Evolutionary conservation across 2,113 vertebrate genomes (phyloP).

Genomic region (Amia ocellicauda): DNA sequence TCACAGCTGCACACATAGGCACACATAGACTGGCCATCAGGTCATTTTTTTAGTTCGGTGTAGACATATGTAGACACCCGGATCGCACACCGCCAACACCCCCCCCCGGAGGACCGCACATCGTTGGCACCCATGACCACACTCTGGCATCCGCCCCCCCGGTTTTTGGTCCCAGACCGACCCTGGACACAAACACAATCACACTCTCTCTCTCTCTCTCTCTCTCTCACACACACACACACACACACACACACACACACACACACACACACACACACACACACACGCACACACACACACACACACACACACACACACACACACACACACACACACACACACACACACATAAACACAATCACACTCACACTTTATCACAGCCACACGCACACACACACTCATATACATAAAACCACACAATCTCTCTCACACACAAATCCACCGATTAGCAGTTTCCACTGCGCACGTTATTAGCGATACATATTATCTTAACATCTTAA

Average conservation of each 20-base stretch:
- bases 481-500: too few relatives aligned
- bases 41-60: too few relatives aligned
- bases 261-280: not conserved
- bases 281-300: too few relatives aligned
- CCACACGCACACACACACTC: too few relatives aligned
- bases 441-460: not conserved
- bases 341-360: not conserved
- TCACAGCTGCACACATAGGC: too few relatives aligned
- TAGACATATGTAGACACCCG: not conserved
- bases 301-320: not conserved
- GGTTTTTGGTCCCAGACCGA: not conserved
- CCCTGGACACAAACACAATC: not conserved
- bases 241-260: not conserved
- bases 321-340: not conserved
- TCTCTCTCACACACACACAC: not conserved
- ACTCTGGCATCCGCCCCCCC: too few relatives aligned
- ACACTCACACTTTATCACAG: not conserved
- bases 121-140: too few relatives aligned
- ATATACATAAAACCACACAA: too few relatives aligned
- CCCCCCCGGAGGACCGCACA: too few relatives aligned
- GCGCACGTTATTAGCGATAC: slow-evolving; percentile 4
- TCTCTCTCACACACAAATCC: not conserved
- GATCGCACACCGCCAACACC: not conserved
- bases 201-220: not conserved
- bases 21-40: too few relatives aligned